Percentiles rank a stretch among this genome's conserved stretches.
phyloP scores from a whole-genome alignment of 2,888 invertebrate species.

The Morpho helenor region DNA sequence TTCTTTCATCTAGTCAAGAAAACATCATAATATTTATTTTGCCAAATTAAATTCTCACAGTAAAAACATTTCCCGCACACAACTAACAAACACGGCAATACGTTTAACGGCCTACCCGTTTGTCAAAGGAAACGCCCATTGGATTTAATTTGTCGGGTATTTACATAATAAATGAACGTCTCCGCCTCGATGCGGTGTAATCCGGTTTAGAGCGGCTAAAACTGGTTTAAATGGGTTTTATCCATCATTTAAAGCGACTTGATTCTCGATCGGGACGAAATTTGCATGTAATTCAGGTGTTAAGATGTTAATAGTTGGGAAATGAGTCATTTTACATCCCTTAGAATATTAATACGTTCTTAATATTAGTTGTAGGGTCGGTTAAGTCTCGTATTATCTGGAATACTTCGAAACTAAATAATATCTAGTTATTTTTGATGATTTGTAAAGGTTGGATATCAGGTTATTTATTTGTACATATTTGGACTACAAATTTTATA shows the following conservation, averaged over 20 bases:
- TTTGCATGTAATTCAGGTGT: conserved; percentile 67
- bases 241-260: conserved; percentile 74
- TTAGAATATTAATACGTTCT: conserved; percentile 38
- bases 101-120: conserved; percentile 56
- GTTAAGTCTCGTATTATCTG: neutral
- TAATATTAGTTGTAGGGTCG: conserved; percentile 7
- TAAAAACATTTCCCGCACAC: conserved; percentile 2
- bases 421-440: too few species aligned
- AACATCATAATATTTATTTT: conserved; percentile 10
- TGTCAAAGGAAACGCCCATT: conserved; percentile 73
- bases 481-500: too few species aligned
- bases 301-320: conserved; percentile 63
- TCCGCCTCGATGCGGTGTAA: conserved; percentile 65
- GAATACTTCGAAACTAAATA: neutral
- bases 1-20: conserved; percentile 8
- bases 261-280: conserved; percentile 72
- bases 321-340: conserved; percentile 50
- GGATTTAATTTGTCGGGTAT: conserved; percentile 78
- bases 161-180: conserved; percentile 78
- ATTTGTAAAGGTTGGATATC: too few species aligned
- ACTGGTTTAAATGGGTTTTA: conserved; percentile 67
- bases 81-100: conserved; percentile 30
- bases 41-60: conserved; percentile 5
- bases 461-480: too few species aligned
- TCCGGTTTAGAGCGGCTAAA: conserved; percentile 59